Evolutionary conservation across 2,888 invertebrate genomes (phyloP), one percentile per base, ranked within the genome.

Genomic region (Poecilus cupreus): DNA sequence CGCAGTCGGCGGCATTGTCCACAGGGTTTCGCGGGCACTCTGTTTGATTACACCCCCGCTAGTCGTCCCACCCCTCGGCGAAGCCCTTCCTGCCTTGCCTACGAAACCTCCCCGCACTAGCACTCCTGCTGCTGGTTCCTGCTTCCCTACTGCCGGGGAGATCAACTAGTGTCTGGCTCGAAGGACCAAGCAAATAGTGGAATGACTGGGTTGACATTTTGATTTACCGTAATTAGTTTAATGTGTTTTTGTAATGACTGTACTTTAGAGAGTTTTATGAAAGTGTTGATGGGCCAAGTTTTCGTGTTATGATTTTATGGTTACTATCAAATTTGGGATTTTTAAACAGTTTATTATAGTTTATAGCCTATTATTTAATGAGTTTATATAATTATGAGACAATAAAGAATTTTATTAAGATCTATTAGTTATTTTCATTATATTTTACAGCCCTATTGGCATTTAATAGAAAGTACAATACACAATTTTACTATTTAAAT

Each of bases 161-260:
- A 72, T 72, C 72, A 72, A 72, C 72, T 72, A 72, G 72, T 72
- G 72, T 72, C 72, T 49, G 24, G 46, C 11, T 60, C 1, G 0
- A 24, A 60, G 13, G 16, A 60, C 16, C 26, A 60, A n/a, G 37
- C 18, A 37, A 5, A 6, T 24, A 64, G 1, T n/a, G 26, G 11
- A 10, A 32, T 37, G n/a, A n/a, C n/a, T 11, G 13, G 10, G n/a
- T 37, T 64, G 26, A 32, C 64, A 32, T 64, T 49, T 51, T 26
- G 74, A 74, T 49, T 51, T 51, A 46, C 26, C 18, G 16, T 74
- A 74, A 74, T 74, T 46, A 74, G 74, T 74, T 74, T 74, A 46
- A 74, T 74, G 51, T 26, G 51, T 22, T 49, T 51, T 18, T 16
- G 60, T 60, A 60, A 60, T 60, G 60, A 13, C 26, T 18, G 51